These are phyloP conservation scores for Eueides isabella DNA, from an alignment of 1,140 invertebrate species.

Conservation along the genomic window DNA sequence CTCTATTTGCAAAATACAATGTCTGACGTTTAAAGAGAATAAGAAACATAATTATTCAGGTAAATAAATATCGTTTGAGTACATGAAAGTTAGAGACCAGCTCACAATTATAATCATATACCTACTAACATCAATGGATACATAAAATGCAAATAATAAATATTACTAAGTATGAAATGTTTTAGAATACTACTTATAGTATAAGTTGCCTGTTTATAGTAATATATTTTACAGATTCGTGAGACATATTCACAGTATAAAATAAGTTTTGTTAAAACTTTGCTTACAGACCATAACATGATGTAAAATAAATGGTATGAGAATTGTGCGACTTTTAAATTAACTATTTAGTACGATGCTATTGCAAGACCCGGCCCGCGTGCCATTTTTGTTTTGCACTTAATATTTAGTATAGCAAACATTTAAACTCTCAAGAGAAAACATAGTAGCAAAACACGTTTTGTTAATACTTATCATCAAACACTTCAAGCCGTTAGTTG, in stretches of 20 bases:
- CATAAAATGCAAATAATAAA: constrained; percentile 61
- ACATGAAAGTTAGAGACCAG: constrained; percentile 78
- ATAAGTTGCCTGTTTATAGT: constrained; percentile 36
- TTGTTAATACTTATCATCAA: constrained; percentile 73
- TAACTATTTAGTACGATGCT: constrained; percentile 60
- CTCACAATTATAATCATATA: constrained; percentile 63
- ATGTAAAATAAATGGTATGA: constrained; percentile 8
- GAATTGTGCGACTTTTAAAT: constrained; percentile 57
- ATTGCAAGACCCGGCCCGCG: constrained; percentile 77
- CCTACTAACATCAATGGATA: constrained; percentile 61
- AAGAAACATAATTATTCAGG: constrained; percentile 53
- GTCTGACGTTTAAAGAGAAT: constrained; percentile 49
- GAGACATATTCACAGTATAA: constrained; percentile 22
- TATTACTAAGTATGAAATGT: neutral
- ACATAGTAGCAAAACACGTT: constrained; percentile 73
- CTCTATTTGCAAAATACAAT: constrained; percentile 48
- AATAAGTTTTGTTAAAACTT: constrained; percentile 36
- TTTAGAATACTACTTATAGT: constrained; percentile 6
- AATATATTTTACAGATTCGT: constrained; percentile 21
- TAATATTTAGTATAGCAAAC: constrained; percentile 40
- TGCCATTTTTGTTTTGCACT: constrained; percentile 48
- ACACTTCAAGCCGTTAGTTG: constrained; percentile 76
- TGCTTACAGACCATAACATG: constrained; percentile 31
- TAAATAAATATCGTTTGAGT: constrained; percentile 75
- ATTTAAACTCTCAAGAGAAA: constrained; percentile 53